phyloP scores from a whole-genome alignment of 2,797 vertebrate species.

The Mormyrus proboscirostris region DNA sequence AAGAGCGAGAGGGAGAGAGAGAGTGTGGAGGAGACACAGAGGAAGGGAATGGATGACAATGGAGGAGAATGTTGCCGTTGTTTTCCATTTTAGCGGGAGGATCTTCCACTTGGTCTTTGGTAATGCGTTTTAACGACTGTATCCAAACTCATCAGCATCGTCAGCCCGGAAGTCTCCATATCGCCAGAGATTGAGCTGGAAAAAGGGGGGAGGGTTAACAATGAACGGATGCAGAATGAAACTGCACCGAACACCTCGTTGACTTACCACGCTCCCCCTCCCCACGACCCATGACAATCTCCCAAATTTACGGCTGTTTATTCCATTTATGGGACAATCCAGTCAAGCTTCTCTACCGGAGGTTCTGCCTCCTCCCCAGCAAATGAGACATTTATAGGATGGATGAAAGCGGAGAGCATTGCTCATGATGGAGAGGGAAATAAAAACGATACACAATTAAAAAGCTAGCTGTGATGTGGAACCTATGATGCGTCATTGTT shows the following conservation, averaged over 20 bases:
- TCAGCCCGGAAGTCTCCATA: slow-evolving; percentile 92
- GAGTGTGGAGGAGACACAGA: background rate
- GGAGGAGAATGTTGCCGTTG: slow-evolving; percentile 29
- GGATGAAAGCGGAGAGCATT: background rate
- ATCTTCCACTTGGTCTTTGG: slow-evolving; percentile 56
- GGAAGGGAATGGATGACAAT: slow-evolving; percentile 29
- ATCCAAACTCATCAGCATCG: slow-evolving; percentile 89
- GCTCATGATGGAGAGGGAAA: background rate
- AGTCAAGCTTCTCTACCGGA: background rate
- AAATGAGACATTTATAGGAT: background rate
- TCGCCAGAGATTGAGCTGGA: slow-evolving; percentile 89
- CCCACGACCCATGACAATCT: background rate
- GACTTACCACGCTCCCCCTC: background rate
- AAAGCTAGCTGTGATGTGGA: slow-evolving; percentile 5
- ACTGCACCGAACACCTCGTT: background rate
- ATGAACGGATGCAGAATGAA: background rate
- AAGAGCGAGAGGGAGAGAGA: slow-evolving; percentile 18
- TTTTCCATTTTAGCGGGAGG: slow-evolving; percentile 45
- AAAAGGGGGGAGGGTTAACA: background rate
- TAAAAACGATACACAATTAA: background rate
- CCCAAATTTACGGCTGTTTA: background rate
- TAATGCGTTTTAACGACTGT: slow-evolving; percentile 65
- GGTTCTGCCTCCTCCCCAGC: background rate
- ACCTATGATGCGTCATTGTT: background rate
- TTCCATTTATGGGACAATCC: background rate